phyloP scores from a whole-genome alignment of 2,113 vertebrate species.

The Mixornis gularis region DNA sequence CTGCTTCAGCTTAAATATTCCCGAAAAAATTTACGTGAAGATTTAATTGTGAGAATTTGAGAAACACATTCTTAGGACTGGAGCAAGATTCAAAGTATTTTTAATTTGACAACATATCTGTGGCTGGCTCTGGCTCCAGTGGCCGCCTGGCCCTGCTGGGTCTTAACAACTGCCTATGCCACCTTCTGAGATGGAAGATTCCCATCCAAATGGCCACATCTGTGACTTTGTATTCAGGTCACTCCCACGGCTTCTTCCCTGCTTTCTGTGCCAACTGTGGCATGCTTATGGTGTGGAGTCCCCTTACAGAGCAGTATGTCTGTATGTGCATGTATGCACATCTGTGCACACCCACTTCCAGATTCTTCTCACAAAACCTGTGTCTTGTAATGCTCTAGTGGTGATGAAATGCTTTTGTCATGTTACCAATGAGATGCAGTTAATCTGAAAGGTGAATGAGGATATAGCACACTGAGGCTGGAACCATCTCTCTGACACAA shows the following conservation, averaged over 20 bases:
- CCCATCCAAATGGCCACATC: accelerated
- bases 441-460: background rate
- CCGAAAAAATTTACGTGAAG: background rate
- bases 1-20: background rate
- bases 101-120: background rate
- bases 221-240: background rate
- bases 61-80: background rate
- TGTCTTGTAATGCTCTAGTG: background rate
- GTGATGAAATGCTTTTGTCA: background rate
- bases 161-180: background rate
- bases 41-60: background rate
- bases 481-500: background rate
- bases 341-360: background rate
- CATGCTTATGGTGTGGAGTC: background rate
- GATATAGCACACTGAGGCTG: background rate
- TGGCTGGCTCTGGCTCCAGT: background rate
- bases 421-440: background rate
- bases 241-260: background rate
- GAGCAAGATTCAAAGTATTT: background rate
- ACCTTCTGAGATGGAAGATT: background rate
- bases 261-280: background rate
- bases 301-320: background rate
- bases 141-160: accelerated
- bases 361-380: background rate
- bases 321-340: background rate